Percentiles rank a stretch among this genome's conserved stretches.
phyloP scores from a whole-genome alignment of 92 coral and sea anemone genomes.

The Montipora capitata region DNA sequence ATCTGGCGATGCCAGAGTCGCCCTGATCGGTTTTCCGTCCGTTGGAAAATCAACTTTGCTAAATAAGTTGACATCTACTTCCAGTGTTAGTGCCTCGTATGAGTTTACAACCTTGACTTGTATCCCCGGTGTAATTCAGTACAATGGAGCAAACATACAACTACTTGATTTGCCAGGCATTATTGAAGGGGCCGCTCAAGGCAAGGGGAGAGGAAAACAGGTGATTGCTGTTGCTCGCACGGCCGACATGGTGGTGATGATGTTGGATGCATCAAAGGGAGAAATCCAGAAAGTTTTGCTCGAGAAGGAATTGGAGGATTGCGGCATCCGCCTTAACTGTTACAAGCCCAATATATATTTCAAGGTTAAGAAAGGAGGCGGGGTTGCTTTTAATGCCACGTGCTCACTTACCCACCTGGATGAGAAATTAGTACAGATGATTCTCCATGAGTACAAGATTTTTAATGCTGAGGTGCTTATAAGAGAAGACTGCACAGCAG shows the following conservation, averaged over 20 bases:
- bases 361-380: slow-evolving; percentile 97
- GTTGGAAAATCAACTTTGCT: slow-evolving; percentile 98
- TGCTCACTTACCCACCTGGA: slow-evolving; percentile 92
- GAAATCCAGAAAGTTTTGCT: slow-evolving; percentile 91
- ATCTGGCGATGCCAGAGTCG: slow-evolving; percentile 99
- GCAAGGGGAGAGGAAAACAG: slow-evolving; percentile 95
- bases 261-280: slow-evolving; percentile 98
- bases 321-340: slow-evolving; percentile 96
- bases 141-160: slow-evolving; percentile 97
- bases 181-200: slow-evolving; percentile 97
- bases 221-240: slow-evolving; percentile 99
- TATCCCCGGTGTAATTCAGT: slow-evolving; percentile 97
- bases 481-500: slow-evolving; percentile 96
- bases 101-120: slow-evolving; percentile 98
- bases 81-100: slow-evolving; percentile 93
- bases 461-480: slow-evolving; percentile 98
- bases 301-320: slow-evolving; percentile 94
- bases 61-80: slow-evolving; percentile 91
- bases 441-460: slow-evolving; percentile 97
- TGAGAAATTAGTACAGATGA: slow-evolving; percentile 92
- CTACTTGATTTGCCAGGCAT: slow-evolving; percentile 97
- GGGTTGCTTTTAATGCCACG: slow-evolving; percentile 93
- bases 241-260: slow-evolving; percentile 94
- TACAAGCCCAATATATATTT: slow-evolving; percentile 94
- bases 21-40: slow-evolving; percentile 97